phyloP scores from a whole-genome alignment of 2,888 invertebrate species.

The Hetaerina titia region DNA sequence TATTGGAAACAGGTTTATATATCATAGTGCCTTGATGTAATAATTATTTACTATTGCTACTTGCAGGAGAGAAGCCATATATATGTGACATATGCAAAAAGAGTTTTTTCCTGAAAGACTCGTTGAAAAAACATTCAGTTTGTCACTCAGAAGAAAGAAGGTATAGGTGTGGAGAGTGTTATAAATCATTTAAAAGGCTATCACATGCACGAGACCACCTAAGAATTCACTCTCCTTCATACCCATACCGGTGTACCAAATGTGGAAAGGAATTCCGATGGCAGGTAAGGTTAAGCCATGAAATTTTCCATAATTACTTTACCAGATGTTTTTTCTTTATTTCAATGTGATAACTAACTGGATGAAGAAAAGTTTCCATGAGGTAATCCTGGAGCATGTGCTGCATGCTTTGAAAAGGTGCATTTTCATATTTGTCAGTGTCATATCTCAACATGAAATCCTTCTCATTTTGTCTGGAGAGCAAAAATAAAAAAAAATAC shows the following conservation, averaged over 20 bases:
- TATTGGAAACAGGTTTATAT: background rate
- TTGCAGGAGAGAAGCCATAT: conserved; percentile 61
- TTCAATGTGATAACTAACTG: too few relatives aligned
- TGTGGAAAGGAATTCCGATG: conserved; percentile 60
- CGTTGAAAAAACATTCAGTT: conserved; percentile 49
- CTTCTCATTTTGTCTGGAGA: too few relatives aligned
- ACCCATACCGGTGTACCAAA: conserved; percentile 53
- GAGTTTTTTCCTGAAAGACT: conserved; percentile 65
- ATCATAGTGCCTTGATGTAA: background rate
- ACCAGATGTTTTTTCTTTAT: too few relatives aligned
- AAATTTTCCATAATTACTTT: too few relatives aligned
- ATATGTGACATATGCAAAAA: conserved; percentile 58
- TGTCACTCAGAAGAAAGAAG: conserved; percentile 61
- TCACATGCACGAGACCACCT: conserved; percentile 64
- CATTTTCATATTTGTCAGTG: too few relatives aligned
- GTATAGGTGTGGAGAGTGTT: conserved; percentile 54
- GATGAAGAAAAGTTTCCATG: too few relatives aligned
- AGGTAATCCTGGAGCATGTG: too few relatives aligned
- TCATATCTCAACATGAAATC: too few relatives aligned
- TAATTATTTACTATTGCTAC: background rate
- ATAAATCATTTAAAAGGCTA: conserved; percentile 52
- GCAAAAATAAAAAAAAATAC: too few relatives aligned
- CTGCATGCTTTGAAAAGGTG: too few relatives aligned
- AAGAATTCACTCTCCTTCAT: conserved; percentile 36
- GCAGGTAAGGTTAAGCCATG: conserved; percentile 45